Evolutionary conservation across 2,113 vertebrate genomes (phyloP).

Genomic region (Stegastes partitus): DNA sequence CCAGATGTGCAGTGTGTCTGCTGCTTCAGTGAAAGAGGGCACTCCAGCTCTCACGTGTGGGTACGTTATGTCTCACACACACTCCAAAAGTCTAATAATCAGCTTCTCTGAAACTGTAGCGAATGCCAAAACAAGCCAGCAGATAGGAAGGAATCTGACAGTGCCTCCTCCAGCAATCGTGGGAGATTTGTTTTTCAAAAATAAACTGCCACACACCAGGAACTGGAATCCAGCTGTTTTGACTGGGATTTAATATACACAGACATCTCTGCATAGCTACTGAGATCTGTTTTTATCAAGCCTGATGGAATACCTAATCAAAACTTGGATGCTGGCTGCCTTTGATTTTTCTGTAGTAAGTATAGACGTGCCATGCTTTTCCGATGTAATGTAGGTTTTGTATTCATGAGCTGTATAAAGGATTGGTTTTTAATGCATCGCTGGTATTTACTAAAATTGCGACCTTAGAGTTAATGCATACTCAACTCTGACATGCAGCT

Average conservation of each 20-base stretch:
- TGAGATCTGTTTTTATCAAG: slow-evolving; percentile 22
- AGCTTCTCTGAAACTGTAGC: slow-evolving; percentile 28
- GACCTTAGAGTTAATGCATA: not conserved
- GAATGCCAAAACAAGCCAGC: slow-evolving; percentile 59
- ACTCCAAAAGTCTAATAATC: slow-evolving; percentile 48
- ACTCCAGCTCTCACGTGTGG: slow-evolving; percentile 28
- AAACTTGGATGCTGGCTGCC: slow-evolving; percentile 22
- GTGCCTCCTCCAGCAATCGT: slow-evolving; percentile 17
- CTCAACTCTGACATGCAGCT: not conserved
- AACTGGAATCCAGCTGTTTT: slow-evolving; percentile 27
- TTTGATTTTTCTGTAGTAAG: slow-evolving; percentile 5
- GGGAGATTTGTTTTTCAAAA: slow-evolving; percentile 54
- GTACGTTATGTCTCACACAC: slow-evolving; percentile 39
- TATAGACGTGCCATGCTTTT: not conserved
- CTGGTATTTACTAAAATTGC: slow-evolving; percentile 1
- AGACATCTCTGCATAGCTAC: not conserved
- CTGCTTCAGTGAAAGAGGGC: slow-evolving; percentile 38
- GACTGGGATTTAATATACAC: slow-evolving; percentile 38
- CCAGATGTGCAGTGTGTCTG: slow-evolving; percentile 74
- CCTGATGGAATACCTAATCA: slow-evolving; percentile 46
- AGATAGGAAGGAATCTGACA: slow-evolving; percentile 48
- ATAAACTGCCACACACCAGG: slow-evolving; percentile 37
- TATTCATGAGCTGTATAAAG: slow-evolving; percentile 5
- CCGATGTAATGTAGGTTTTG: not conserved
- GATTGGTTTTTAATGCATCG: not conserved